Base-by-base conservation (phyloP, 2,888 invertebrate species). In the Tanaodytes sp. region DNA sequence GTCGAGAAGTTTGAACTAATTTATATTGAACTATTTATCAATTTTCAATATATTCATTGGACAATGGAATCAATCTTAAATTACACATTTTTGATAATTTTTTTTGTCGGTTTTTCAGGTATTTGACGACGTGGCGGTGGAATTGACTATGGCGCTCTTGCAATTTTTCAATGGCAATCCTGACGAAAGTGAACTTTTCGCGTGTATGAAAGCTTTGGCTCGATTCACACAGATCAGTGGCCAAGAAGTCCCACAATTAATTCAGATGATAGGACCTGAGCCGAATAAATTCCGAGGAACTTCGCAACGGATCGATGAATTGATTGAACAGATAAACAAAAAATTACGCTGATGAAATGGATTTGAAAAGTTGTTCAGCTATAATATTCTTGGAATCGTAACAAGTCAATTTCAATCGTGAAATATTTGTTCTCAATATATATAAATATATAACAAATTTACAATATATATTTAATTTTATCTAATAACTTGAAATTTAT, bases 61-160 rank as follows among this genome's bases (percentile, higher is more conserved):
- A n/a, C n/a, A n/a, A n/a, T n/a, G n/a, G n/a, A n/a, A n/a, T n/a
- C n/a, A n/a, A n/a, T n/a, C n/a, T n/a, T n/a, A n/a, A n/a, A n/a
- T n/a, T n/a, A n/a, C n/a, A n/a, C n/a, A n/a, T n/a, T n/a, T n/a
- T n/a, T n/a, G n/a, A n/a, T n/a, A n/a, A n/a, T n/a, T n/a, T n/a
- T n/a, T n/a, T n/a, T n/a, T n/a, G n/a, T n/a, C n/a, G n/a, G n/a
- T 55, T 20, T 6, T 45, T 16, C 85, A 96, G 96, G 95, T 96
- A 62, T 96, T 96, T 86, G 96, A 96, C 85, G 96, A 96, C 85
- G 92, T 96, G 57, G 95, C 95, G 65, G 94, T 95, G 62, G 96
- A 96, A 86, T 86, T 96, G 82, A 91, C 94, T 42, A 94, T 96
- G 93, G 96, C 96, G 51, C 87, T 95, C 79, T 89, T 96, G 73